Conservation (phyloP, 1,140 invertebrate species). For the Tetramorium alpestre region DNA sequence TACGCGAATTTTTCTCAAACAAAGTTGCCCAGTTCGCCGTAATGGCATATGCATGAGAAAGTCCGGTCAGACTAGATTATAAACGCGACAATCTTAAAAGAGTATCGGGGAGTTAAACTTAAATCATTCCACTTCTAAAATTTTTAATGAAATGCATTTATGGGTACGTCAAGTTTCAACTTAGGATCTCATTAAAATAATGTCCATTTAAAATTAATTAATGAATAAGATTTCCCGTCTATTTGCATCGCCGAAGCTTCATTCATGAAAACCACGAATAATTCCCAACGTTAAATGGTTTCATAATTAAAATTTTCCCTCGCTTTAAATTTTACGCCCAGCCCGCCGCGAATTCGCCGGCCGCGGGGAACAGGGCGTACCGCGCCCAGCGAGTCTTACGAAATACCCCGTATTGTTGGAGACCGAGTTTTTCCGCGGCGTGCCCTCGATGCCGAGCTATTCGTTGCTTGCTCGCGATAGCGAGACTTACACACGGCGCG, state of each 20-base stretch:
- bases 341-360: background rate
- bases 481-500: constrained; percentile 48
- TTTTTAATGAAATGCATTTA: constrained; percentile 42
- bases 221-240: constrained; percentile 34
- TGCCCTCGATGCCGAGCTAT: constrained; percentile 37
- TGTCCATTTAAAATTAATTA: constrained; percentile 47
- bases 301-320: constrained; percentile 26
- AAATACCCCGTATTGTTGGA: constrained; percentile 23
- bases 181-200: constrained; percentile 47
- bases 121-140: constrained; percentile 33
- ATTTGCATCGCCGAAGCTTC: constrained; percentile 41
- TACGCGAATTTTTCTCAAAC: background rate
- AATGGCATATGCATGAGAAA: constrained; percentile 37
- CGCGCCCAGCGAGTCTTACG: constrained; percentile 9
- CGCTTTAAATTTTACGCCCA: background rate
- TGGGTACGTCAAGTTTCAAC: constrained; percentile 23
- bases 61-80: constrained; percentile 23
- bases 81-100: constrained; percentile 27
- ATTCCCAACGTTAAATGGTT: constrained; percentile 34
- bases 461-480: constrained; percentile 47
- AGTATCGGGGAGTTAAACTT: constrained; percentile 50
- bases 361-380: background rate
- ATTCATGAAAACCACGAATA: constrained; percentile 39
- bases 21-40: background rate
- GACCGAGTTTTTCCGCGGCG: constrained; percentile 19